Conservation (phyloP, 2,888 invertebrate species). For the Spialia ferax region DNA sequence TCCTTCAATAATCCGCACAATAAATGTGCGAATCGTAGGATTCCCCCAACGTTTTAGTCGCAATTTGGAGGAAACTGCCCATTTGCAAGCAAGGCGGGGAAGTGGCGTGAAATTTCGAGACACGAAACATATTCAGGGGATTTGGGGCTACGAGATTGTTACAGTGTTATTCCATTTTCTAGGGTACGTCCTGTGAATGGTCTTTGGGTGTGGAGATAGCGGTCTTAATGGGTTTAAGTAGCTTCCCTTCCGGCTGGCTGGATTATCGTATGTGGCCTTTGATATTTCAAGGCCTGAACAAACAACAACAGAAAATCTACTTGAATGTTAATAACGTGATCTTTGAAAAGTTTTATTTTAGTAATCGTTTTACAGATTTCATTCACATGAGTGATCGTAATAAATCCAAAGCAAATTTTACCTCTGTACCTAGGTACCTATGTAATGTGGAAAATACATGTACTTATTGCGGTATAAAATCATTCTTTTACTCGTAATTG, state of each 20-base stretch:
- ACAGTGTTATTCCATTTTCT: conserved; percentile 2
- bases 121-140: conserved; percentile 1
- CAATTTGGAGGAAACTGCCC: not conserved
- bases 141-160: not conserved
- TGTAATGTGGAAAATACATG: too few relatives aligned
- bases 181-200: not conserved
- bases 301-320: too few relatives aligned
- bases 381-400: too few relatives aligned
- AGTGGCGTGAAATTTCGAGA: not conserved
- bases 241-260: not conserved
- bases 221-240: not conserved
- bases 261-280: not conserved
- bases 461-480: too few relatives aligned
- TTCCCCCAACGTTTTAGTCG: not conserved
- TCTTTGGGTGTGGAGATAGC: not conserved
- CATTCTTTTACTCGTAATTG: too few relatives aligned
- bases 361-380: too few relatives aligned
- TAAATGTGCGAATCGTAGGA: conserved; percentile 1
- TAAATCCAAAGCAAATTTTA: too few relatives aligned
- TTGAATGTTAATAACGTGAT: too few relatives aligned
- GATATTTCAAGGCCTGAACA: not conserved
- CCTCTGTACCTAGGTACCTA: too few relatives aligned
- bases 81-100: not conserved
- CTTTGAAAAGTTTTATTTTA: too few relatives aligned
- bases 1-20: not conserved